Evolutionary conservation across 2,888 invertebrate genomes (phyloP), one percentile per base, ranked within the genome.

Genomic region (Notodonta dromedarius): DNA sequence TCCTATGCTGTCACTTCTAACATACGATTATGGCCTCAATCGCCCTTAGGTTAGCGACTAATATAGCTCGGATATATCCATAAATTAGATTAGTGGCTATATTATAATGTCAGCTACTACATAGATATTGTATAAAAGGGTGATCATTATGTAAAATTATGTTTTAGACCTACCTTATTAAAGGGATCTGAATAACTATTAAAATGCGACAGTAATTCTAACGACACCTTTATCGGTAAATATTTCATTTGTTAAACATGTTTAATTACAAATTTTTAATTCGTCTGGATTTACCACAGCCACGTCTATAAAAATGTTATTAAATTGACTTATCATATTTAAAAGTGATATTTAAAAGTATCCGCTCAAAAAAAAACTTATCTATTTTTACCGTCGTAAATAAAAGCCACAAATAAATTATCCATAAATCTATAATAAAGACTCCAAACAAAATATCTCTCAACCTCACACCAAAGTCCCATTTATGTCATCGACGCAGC

Each of bases 401-500:
- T 46, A 46, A 46, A n/a, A 46, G 13, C 5, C 46, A n/a, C n/a
- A n/a, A 46, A n/a, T 4, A n/a, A 9, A 42, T 46, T 4, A 46
- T 46, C 46, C 46, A 46, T 46, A 46, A 13, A 46, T 24, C 24
- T 24, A 5, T 51, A 24, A 7, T 51, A 32, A 11, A 51, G 2
- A 1, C 1, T 24, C 24, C 24, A 24, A 24, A 51, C 24, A 51
- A 4, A 24, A 24, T 24, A 16, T 11, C 4, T 51, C 24, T 9
- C 6, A 24, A 24, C 51, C n/a, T 24, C 4, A 46, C 13, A 46
- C 5, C 5, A 46, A 6, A 46, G 46, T 46, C n/a, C 2, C 5
- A 5, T 12, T 46, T 57, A 76, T 35, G 70, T 60, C 70, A 80
- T 76, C 51, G 73, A 73, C 0, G 80, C 74, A 6, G 77, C 83